Evolutionary conservation across 30 jellyfish, hydroid and myxozoan genomes (phyloP).

Genomic region (Hydractinia echinata): DNA sequence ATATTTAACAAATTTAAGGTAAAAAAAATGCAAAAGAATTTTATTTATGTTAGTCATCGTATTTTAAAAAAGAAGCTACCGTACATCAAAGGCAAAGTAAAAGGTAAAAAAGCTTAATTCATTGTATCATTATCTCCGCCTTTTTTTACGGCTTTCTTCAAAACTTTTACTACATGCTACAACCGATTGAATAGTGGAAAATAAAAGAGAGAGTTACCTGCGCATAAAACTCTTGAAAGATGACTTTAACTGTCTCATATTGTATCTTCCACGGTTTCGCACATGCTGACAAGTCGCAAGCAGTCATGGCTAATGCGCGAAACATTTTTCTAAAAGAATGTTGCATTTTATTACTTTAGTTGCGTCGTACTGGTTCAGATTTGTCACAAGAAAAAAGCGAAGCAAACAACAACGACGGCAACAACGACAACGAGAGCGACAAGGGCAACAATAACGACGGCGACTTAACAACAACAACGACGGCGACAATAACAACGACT

Average conservation of each 20-base stretch:
- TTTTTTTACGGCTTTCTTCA: not conserved
- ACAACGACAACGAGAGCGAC: too few species aligned
- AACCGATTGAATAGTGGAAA: not conserved
- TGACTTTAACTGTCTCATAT: constrained; percentile 90
- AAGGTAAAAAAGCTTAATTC: too few species aligned
- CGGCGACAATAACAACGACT: not conserved
- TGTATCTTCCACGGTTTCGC: constrained; percentile 97
- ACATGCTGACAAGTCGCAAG: constrained; percentile 92
- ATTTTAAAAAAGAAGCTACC: too few species aligned
- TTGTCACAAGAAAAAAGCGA: not conserved
- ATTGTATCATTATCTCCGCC: too few species aligned
- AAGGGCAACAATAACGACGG: not conserved
- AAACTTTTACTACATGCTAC: not conserved
- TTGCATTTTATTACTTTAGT: not conserved
- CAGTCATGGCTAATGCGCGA: constrained; percentile 93
- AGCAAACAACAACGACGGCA: not conserved
- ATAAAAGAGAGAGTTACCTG: constrained; percentile 44
- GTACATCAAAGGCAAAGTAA: too few species aligned
- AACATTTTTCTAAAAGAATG: constrained; percentile 50
- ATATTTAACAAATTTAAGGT: too few species aligned
- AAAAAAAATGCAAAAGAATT: too few species aligned
- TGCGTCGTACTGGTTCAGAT: not conserved
- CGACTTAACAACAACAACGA: not conserved
- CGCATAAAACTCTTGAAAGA: constrained; percentile 93
- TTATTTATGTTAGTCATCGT: too few species aligned